These are phyloP conservation scores for Incurvaria masculella DNA, from an alignment of 2,888 invertebrate species.

Conservation along the genomic window DNA sequence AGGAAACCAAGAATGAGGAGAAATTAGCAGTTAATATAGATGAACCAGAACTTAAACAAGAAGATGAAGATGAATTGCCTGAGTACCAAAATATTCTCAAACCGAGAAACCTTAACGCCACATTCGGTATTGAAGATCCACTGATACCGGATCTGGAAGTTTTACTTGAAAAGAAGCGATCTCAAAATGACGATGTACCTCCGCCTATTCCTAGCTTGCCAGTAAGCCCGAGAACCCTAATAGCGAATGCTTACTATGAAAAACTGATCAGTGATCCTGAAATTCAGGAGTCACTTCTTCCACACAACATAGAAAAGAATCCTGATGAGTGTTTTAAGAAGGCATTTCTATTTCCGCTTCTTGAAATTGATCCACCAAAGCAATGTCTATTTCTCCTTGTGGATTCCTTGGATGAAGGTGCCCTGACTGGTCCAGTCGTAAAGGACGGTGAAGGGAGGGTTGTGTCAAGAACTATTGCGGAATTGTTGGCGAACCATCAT, in stretches of 20 bases:
- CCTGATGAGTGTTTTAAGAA: slow-evolving; percentile 92
- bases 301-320: slow-evolving; percentile 79
- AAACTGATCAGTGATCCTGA: slow-evolving; percentile 75
- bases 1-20: slow-evolving; percentile 19
- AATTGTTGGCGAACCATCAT: slow-evolving; percentile 84
- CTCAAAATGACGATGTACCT: slow-evolving; percentile 32
- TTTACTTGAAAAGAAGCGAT: slow-evolving; percentile 25
- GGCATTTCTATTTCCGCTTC: slow-evolving; percentile 80
- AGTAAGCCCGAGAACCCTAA: slow-evolving; percentile 39
- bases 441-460: background rate
- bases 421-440: slow-evolving; percentile 10
- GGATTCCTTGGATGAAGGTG: slow-evolving; percentile 85
- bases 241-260: slow-evolving; percentile 78
- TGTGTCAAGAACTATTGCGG: slow-evolving; percentile 67
- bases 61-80: slow-evolving; percentile 27
- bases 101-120: slow-evolving; percentile 17
- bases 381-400: slow-evolving; percentile 81
- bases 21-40: slow-evolving; percentile 17
- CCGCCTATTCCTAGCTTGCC: slow-evolving; percentile 52
- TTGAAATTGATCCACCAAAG: slow-evolving; percentile 84
- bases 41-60: background rate
- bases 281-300: slow-evolving; percentile 75
- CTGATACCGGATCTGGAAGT: slow-evolving; percentile 21
- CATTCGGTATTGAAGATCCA: slow-evolving; percentile 13
- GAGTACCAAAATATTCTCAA: slow-evolving; percentile 42